phyloP scores from a whole-genome alignment of 2,113 vertebrate genomes.

The Poeciliopsis turrubarensis region DNA sequence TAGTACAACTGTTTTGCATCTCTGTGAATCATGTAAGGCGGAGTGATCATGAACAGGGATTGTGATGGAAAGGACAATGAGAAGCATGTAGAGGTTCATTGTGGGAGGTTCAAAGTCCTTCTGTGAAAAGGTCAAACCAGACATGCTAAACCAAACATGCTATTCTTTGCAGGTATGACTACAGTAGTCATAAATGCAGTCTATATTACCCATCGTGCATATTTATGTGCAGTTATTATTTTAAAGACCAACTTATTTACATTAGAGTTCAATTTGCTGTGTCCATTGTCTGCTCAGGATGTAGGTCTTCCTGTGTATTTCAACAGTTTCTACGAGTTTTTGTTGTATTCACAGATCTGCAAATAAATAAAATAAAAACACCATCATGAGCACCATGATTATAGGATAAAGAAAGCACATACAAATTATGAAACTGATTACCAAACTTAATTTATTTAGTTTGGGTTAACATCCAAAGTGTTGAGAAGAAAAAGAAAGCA shows the following conservation, averaged over 20 bases:
- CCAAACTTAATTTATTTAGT: background rate
- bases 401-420: background rate
- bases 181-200: no score
- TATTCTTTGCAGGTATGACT: no score
- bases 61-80: constrained; percentile 69
- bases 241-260: background rate
- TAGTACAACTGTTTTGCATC: constrained; percentile 42
- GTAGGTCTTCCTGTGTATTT: background rate
- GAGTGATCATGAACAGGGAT: constrained; percentile 36
- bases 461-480: constrained; percentile 8
- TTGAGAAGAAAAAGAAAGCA: background rate
- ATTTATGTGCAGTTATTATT: background rate
- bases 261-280: no score
- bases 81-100: constrained; percentile 63
- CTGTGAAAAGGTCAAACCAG: constrained; percentile 71
- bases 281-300: no score
- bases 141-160: no score
- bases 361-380: background rate
- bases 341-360: background rate
- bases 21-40: constrained; percentile 31
- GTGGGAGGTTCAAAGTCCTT: constrained; percentile 64
- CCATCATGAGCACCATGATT: background rate
- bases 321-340: background rate
- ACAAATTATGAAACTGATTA: constrained; percentile 4
- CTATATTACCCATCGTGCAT: no score